These are phyloP conservation scores for Bombycilla garrulus DNA, from an alignment of 2,113 vertebrate genomes.

Conservation along the genomic window DNA sequence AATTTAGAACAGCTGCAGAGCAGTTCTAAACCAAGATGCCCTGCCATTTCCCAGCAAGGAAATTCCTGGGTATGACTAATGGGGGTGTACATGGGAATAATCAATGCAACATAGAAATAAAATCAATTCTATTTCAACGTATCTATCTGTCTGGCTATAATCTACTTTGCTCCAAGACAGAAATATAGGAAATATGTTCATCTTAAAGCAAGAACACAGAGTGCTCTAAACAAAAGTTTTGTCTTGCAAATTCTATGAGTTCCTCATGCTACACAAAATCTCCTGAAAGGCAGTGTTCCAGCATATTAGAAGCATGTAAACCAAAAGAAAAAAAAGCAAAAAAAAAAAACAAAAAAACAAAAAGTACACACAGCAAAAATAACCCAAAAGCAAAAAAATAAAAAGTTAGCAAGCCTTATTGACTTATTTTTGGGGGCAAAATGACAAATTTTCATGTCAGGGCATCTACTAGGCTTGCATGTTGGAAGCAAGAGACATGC, in stretches of 20 bases:
- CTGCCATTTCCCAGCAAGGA: conserved; percentile 20
- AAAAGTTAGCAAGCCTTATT: background rate
- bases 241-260: background rate
- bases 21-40: background rate
- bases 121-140: conserved; percentile 21
- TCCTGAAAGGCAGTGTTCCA: background rate
- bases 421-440: fast-evolving
- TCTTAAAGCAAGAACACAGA: background rate
- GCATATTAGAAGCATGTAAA: background rate
- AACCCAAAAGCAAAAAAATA: background rate
- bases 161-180: background rate
- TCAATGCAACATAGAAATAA: conserved; percentile 43
- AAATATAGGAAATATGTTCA: conserved; percentile 1
- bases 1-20: conserved; percentile 55
- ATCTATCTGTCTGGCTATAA: conserved; percentile 3
- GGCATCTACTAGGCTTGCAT: background rate
- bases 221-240: background rate
- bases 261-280: background rate
- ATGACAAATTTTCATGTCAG: background rate
- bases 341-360: too few species aligned
- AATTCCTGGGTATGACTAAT: conserved; percentile 55
- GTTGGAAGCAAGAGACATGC: fast-evolving
- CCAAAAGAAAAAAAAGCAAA: background rate
- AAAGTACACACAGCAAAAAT: background rate
- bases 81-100: conserved; percentile 16